Evolutionary conservation across 37 sponge, comb jelly and placozoan genomes (phyloP).

Genomic region (Halichondria panicea): DNA sequence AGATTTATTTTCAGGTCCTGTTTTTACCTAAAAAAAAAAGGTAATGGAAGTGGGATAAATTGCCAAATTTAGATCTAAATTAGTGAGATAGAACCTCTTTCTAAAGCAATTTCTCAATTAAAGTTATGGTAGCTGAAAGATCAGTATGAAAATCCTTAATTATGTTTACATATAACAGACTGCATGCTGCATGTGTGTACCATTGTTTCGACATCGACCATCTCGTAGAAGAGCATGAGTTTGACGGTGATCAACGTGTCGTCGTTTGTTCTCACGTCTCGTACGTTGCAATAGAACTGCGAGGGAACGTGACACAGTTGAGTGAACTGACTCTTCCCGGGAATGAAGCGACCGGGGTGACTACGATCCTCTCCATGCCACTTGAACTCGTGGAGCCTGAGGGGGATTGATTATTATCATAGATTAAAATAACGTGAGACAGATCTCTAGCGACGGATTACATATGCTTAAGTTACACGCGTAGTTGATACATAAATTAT

Average conservation of each 20-base stretch:
- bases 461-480: too few relatives aligned
- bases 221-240: conserved; percentile 82
- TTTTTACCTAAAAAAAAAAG: too few relatives aligned
- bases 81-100: too few relatives aligned
- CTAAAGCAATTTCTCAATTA: too few relatives aligned
- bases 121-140: too few relatives aligned
- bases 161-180: not conserved
- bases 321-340: conserved; percentile 53
- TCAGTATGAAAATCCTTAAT: too few relatives aligned
- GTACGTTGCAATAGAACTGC: conserved; percentile 69
- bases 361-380: conserved; percentile 81
- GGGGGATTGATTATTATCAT: not conserved
- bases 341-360: conserved; percentile 49
- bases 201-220: conserved; percentile 71
- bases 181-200: conserved; percentile 53
- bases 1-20: too few relatives aligned
- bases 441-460: too few relatives aligned
- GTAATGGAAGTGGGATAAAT: too few relatives aligned
- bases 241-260: conserved; percentile 74
- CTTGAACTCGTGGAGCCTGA: conserved; percentile 77
- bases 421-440: not conserved
- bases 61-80: too few relatives aligned
- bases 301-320: conserved; percentile 60
- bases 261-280: conserved; percentile 77
- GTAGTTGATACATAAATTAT: too few relatives aligned